Base-by-base conservation (phyloP, 2,113 vertebrate genomes). In the Proterorhinus semilunaris region DNA sequence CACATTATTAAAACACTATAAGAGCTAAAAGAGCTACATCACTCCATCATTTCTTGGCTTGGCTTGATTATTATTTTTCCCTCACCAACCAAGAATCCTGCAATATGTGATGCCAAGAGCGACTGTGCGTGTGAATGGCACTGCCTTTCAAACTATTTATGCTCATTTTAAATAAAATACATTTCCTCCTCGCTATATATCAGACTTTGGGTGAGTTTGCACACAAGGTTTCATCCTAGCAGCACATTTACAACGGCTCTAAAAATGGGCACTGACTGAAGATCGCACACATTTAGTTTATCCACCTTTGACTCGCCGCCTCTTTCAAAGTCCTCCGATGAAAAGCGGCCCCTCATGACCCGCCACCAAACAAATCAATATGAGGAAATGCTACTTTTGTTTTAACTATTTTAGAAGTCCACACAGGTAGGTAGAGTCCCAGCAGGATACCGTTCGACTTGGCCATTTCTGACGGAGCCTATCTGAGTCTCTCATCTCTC, bases 331-430 rank as follows among this genome's bases (percentile, higher is more conserved):
- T 15, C 2, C 61, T 15, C 2, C 61, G 66, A 78, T 78, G 44
- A 71, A 76, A 69, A 42, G 36, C 8, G 11, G 65, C 46, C 48
- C 72, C 72, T 69, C n/a, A 45, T 68, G 78, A 72, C 62, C 64
- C 78, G 67, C 42, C 66, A 62, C 65, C 62, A 45, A 78, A 76
- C 68, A 83, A 66, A 81, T 79, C 72, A 73, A 74, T 79, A 70
- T 27, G n/a, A 44, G 76, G 82, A 80, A 82, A 69, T 72, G 67
- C 68, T 74, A 55, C 70, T 51, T 55, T 72, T 72, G 62, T 61
- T 61, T 45, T n/a, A 61, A 61, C 42, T 45, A 45, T 45, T 45
- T 44, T 42, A 8, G 15, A 45, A 66, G 27, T 49, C 50, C 21
- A 21, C 44, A 13, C 52, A 70, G 63, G 78, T 54, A 73, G 52